These are phyloP conservation scores for Rhamnusium bicolor DNA, from an alignment of 2,888 invertebrate genomes.

Conservation along the genomic window DNA sequence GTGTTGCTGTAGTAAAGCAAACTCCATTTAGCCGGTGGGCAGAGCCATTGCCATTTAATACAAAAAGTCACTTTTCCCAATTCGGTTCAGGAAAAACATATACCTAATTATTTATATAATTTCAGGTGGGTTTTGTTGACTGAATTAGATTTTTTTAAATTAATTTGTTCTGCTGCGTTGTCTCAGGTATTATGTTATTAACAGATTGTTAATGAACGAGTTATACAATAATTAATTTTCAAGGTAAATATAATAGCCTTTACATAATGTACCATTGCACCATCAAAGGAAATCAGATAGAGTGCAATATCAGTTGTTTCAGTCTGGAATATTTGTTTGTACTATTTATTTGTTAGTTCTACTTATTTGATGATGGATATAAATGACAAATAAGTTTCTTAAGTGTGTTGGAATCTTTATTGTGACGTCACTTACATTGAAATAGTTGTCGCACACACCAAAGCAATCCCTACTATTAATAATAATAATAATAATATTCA, in stretches of 20 bases:
- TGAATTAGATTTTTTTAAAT: constrained; percentile 17
- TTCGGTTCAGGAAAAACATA: constrained; percentile 30
- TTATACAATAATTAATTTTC: constrained; percentile 39
- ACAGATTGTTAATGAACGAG: constrained; percentile 22
- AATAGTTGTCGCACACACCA: no score
- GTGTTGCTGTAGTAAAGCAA: not conserved
- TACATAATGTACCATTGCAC: constrained; percentile 41
- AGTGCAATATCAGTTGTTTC: not conserved
- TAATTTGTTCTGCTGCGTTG: not conserved
- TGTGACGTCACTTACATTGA: no score
- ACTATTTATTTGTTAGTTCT: not conserved
- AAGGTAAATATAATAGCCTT: constrained; percentile 44
- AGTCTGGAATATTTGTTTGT: not conserved
- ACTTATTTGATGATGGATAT: not conserved
- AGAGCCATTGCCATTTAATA: constrained; percentile 35
- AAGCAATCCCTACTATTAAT: no score
- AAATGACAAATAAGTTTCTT: no score
- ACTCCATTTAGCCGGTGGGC: constrained; percentile 32
- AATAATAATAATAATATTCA: no score
- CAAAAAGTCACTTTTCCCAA: constrained; percentile 46
- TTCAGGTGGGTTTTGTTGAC: constrained; percentile 10
- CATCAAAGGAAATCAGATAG: constrained; percentile 33
- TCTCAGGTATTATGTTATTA: not conserved
- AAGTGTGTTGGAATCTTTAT: no score
- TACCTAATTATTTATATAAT: no score